Percentiles rank a stretch among this genome's conserved stretches.
Conservation (phyloP, 1,140 invertebrate genomes). For the Drosophila sucinea region DNA sequence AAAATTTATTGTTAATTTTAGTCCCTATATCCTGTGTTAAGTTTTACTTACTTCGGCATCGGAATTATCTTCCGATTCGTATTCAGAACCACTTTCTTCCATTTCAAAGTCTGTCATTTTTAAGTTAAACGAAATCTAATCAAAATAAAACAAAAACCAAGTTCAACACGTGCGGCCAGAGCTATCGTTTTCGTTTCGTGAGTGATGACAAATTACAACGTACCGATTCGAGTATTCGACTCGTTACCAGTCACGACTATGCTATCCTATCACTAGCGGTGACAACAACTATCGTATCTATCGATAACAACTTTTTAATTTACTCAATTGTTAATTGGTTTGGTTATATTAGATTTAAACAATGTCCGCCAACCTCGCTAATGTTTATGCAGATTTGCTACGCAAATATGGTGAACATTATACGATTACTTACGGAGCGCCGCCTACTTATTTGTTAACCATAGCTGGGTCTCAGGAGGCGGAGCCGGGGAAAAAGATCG, state of each 20-base stretch:
- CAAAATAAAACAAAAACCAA: constrained; percentile 56
- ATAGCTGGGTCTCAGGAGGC: constrained; percentile 52
- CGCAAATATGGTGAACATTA: constrained; percentile 64
- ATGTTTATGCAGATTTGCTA: constrained; percentile 65
- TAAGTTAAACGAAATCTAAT: constrained; percentile 27
- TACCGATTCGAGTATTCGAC: not conserved
- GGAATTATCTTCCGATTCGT: constrained; percentile 75
- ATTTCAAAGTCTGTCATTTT: constrained; percentile 76
- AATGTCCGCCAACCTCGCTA: constrained; percentile 63
- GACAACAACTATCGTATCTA: not conserved
- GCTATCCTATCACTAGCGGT: not conserved
- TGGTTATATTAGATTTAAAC: constrained; percentile 1
- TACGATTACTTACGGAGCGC: constrained; percentile 61
- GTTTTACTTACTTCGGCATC: constrained; percentile 64
- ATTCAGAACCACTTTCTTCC: constrained; percentile 69
- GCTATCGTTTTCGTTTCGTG: constrained; percentile 26
- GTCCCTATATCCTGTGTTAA: no score
- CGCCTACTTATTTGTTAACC: constrained; percentile 59
- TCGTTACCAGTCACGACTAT: constrained; percentile 5
- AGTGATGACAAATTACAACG: not conserved
- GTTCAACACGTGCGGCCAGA: constrained; percentile 63
- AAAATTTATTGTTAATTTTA: not conserved
- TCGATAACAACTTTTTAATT: not conserved
- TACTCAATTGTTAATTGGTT: not conserved
- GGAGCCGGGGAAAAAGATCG: constrained; percentile 54